These are phyloP conservation scores for Bombyx mandarina DNA, from an alignment of 1,140 invertebrate species.

Conservation along the genomic window DNA sequence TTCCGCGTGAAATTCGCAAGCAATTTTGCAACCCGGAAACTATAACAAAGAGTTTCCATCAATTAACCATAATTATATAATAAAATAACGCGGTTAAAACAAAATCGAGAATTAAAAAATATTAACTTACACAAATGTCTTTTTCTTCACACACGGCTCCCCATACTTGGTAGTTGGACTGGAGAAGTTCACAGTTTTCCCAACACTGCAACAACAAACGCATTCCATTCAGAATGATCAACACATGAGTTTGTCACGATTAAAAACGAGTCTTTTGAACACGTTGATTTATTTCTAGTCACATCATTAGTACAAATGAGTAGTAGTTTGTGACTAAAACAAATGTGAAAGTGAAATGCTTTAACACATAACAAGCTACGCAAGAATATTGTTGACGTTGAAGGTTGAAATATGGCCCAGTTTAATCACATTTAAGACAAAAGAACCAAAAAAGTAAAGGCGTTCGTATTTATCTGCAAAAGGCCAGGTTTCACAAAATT, in stretches of 20 bases:
- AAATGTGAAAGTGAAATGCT: constrained; percentile 27
- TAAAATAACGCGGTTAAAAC: no score
- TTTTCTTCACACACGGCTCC: constrained; percentile 79
- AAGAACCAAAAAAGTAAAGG: constrained; percentile 10
- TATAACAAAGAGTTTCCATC: constrained; percentile 44
- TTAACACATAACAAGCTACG: constrained; percentile 16
- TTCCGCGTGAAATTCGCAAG: constrained; percentile 77
- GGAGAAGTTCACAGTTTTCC: constrained; percentile 82
- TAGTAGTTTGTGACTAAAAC: constrained; percentile 24
- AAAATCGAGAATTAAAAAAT: not conserved
- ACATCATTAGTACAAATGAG: constrained; percentile 30
- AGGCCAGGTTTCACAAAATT: not conserved
- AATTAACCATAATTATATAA: not conserved
- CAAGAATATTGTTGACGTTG: constrained; percentile 7
- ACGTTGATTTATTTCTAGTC: constrained; percentile 27
- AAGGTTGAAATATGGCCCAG: no score
- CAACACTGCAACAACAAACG: constrained; percentile 80
- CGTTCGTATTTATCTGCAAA: constrained; percentile 27
- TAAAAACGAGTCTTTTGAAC: constrained; percentile 22
- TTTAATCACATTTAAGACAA: no score
- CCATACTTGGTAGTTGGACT: constrained; percentile 81
- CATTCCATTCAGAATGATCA: constrained; percentile 18
- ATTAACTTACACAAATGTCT: constrained; percentile 78
- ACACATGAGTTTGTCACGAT: constrained; percentile 20
- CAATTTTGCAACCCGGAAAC: constrained; percentile 79